Evolutionary conservation across 2,888 invertebrate genomes (phyloP).

Genomic region (Loripinus fragilis): DNA sequence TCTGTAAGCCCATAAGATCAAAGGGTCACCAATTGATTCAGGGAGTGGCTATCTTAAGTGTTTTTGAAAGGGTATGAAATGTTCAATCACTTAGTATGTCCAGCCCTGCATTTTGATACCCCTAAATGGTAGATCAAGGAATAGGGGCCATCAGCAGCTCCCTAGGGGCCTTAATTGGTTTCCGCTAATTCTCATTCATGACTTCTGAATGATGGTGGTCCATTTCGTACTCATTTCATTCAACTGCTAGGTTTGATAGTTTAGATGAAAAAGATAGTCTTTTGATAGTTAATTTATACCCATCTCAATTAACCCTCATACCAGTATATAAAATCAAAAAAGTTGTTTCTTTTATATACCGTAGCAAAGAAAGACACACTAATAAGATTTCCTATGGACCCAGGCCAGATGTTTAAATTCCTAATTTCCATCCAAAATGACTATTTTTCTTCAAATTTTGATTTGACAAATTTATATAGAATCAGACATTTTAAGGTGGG

Average conservation of each 20-base stretch:
- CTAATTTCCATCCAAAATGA: no score
- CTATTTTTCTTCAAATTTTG: no score
- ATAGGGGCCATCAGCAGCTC: conserved; percentile 18
- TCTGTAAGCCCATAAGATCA: not conserved
- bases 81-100: not conserved
- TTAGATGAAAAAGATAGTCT: not conserved
- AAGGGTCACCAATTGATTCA: conserved; percentile 6
- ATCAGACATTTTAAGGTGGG: no score
- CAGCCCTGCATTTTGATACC: conserved; percentile 6
- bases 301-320: not conserved
- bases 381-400: no score
- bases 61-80: not conserved
- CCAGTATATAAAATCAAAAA: not conserved
- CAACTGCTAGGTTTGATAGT: no score
- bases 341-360: no score
- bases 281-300: conserved; percentile 1
- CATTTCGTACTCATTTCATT: no score
- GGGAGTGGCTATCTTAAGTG: conserved; percentile 9
- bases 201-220: conserved; percentile 10
- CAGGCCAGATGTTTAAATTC: no score
- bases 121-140: conserved; percentile 14
- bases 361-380: no score
- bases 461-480: no score
- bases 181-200: conserved; percentile 9
- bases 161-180: conserved; percentile 15